Evolutionary conservation across 2,888 invertebrate species (phyloP).

Genomic region (Maniola hyperantus): DNA sequence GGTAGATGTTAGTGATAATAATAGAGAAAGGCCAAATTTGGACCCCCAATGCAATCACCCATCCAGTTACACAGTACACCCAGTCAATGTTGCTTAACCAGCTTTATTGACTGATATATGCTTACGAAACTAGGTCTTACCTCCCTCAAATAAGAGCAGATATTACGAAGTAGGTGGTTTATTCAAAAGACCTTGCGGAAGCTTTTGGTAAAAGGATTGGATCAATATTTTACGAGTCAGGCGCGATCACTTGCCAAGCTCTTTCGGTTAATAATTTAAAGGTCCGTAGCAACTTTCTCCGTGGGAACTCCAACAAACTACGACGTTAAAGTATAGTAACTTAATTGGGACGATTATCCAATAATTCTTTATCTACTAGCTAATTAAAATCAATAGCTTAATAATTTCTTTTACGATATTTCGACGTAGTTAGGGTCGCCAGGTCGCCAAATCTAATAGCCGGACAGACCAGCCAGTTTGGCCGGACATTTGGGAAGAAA

Average conservation of each 20-base stretch:
- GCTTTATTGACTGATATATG: background rate
- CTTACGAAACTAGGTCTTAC: background rate
- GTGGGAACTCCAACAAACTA: constrained; percentile 11
- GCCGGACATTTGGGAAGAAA: no score
- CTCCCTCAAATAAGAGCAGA: background rate
- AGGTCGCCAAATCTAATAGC: no score
- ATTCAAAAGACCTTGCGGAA: constrained; percentile 47
- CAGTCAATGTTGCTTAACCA: background rate
- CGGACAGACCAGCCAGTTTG: no score
- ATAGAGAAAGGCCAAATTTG: no score
- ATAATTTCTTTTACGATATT: no score
- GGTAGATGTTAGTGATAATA: no score
- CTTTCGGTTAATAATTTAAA: constrained; percentile 30
- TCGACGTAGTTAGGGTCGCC: no score
- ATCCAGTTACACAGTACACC: background rate
- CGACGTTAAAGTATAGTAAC: background rate
- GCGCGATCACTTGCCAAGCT: constrained; percentile 37
- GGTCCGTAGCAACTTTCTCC: constrained; percentile 12
- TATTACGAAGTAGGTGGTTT: constrained; percentile 38
- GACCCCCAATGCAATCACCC: no score
- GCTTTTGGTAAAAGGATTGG: constrained; percentile 49
- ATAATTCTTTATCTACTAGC: background rate
- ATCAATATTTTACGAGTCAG: constrained; percentile 42
- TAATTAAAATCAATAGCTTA: background rate
- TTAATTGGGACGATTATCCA: background rate